Evolutionary conservation across 2,797 vertebrate genomes (phyloP).

Genomic region (Cyprinella venusta): DNA sequence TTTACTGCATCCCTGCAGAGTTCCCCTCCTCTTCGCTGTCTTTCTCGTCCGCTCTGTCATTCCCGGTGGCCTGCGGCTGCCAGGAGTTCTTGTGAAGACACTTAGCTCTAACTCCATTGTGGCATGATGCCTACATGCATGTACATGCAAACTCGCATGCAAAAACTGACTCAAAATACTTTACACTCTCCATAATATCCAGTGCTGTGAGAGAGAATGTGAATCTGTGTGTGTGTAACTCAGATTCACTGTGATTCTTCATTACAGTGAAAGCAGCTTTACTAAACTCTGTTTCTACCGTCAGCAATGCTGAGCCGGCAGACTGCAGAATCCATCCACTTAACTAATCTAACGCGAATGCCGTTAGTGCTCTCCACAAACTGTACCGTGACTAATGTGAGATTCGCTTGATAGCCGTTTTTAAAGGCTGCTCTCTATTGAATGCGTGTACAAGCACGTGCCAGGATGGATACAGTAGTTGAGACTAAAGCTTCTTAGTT

Average conservation of each 20-base stretch:
- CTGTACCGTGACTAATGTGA: constrained; percentile 30
- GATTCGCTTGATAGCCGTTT: constrained; percentile 6
- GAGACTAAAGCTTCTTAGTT: constrained; percentile 20
- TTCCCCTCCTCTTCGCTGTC: constrained; percentile 44
- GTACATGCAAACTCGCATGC: not conserved
- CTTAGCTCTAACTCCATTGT: not conserved
- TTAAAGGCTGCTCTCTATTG: not conserved
- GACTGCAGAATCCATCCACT: constrained; percentile 37
- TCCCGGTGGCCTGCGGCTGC: constrained; percentile 40
- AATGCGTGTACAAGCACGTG: constrained; percentile 11
- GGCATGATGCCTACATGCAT: constrained; percentile 17
- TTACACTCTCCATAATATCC: not conserved
- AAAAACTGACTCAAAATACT: not conserved
- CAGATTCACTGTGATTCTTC: constrained; percentile 13
- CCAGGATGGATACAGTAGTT: not conserved
- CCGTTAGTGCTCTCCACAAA: constrained; percentile 26
- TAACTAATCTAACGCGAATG: constrained; percentile 45
- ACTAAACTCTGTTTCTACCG: constrained; percentile 35
- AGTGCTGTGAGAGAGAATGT: not conserved
- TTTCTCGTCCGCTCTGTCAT: not conserved
- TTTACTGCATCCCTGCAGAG: constrained; percentile 47
- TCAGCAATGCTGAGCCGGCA: constrained; percentile 34
- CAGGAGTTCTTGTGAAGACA: not conserved
- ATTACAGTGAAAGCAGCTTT: constrained; percentile 57
- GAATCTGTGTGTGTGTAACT: constrained; percentile 10